Base-by-base conservation (phyloP, 2,797 vertebrate species). In the Gadopsis bispinosus region DNA sequence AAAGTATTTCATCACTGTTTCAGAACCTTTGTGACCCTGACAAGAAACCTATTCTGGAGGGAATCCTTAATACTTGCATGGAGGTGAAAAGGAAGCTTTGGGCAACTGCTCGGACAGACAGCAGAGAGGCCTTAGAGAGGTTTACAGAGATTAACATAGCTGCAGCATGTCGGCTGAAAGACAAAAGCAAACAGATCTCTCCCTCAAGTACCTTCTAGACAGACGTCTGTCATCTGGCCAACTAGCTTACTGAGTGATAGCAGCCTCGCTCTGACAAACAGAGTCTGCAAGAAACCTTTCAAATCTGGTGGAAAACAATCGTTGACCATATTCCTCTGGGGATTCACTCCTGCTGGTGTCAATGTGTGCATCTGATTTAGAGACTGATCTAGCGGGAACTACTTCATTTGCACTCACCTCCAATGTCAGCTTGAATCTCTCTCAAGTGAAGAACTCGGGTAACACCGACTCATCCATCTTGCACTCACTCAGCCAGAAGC, bases 151-250 rank as follows among this genome's bases (percentile, higher is more conserved):
- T 88, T 85, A 90, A 85, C 91, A 93, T 91, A 81, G 81, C 84
- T 75, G 71, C 75, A 80, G 67, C 83, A 80, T 91, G 88, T 89
- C 73, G 51, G 79, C 80, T 93, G 92, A 91, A 91, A 91, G 87
- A 89, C 83, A 70, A 90, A 86, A 68, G 85, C 86, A 90, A 93
- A 92, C 86, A 88, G 69, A 76, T 88, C 54, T 33, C 39, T 72
- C 77, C 79, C 80, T 90, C 74, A 89, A 92, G 90, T 88, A 78
- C 69, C 86, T 83, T 89, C 84, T 77, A 77, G 84, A 91, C 86
- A 90, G 88, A 70, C 47, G 35, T 88, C 86, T 92, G 89, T 93
- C 91, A 92, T 78, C 89, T 73, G 76, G 35, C 62, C 76, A 86
- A 75, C 74, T 68, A 79, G 82, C 83, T 81, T 6, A 43, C 50